phyloP scores from a whole-genome alignment of 1,140 invertebrate genomes.

The Trichomalopsis sarcophagae region DNA sequence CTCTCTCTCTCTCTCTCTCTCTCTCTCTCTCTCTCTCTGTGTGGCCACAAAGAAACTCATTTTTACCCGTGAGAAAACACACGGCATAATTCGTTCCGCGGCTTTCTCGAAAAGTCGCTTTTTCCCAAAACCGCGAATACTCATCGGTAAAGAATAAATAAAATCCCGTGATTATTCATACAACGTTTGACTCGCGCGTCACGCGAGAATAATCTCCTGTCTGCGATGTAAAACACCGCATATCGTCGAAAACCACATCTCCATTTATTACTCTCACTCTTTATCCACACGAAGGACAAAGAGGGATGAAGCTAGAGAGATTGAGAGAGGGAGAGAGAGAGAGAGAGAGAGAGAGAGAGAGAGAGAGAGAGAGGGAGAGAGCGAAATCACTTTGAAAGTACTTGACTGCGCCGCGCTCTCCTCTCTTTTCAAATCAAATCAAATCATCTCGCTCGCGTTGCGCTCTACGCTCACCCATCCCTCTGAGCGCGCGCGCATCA shows the following conservation, averaged over 20 bases:
- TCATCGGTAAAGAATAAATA: not conserved
- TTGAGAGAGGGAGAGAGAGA: not conserved
- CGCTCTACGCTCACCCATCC: not conserved
- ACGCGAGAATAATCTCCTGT: constrained; percentile 15
- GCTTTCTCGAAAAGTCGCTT: not conserved
- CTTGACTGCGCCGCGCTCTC: constrained; percentile 15
- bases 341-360: too few relatives aligned
- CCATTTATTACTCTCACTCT: constrained; percentile 43
- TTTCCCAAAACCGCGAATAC: not conserved
- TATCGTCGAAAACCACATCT: not conserved
- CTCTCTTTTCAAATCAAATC: constrained; percentile 43
- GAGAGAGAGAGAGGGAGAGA: not conserved
- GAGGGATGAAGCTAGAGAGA: not conserved
- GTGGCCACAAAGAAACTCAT: not conserved
- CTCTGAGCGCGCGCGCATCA: not conserved
- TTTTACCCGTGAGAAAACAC: not conserved
- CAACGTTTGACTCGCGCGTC: not conserved
- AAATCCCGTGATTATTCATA: not conserved
- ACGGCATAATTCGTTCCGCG: not conserved
- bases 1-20: too few relatives aligned
- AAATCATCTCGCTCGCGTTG: constrained; percentile 22
- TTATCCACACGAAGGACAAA: not conserved
- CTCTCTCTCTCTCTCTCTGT: too few relatives aligned
- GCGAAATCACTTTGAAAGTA: constrained; percentile 39
- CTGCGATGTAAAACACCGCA: constrained; percentile 38